A percentile compares a stretch with the other conserved stretches of the same genome.
Conservation (phyloP, 1,140 invertebrate species). For the Littorina saxatilis region DNA sequence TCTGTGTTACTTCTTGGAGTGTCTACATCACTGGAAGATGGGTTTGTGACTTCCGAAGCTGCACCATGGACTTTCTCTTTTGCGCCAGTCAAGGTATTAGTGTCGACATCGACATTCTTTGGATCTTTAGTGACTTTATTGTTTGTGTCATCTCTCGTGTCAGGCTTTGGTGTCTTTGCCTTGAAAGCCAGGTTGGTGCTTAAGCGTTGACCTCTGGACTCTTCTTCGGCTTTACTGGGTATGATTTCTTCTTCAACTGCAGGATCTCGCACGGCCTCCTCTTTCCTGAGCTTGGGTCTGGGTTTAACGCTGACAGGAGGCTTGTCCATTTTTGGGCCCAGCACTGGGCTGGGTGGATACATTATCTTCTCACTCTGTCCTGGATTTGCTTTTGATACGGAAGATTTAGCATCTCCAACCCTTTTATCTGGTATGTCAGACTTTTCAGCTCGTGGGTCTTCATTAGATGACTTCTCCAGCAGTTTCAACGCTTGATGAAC, state of each 20-base stretch:
- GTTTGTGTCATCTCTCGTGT: not conserved
- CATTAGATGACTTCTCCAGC: not conserved
- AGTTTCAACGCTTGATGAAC: not conserved
- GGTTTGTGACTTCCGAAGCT: too few species aligned
- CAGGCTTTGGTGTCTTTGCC: not conserved
- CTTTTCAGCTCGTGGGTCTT: not conserved
- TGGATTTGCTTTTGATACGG: not conserved
- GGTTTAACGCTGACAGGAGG: not conserved
- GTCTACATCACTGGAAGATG: not conserved
- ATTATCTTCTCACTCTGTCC: not conserved
- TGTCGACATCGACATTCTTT: too few species aligned
- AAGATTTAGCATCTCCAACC: too few species aligned
- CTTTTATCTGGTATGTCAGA: too few species aligned
- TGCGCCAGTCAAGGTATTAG: too few species aligned
- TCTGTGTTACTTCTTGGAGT: not conserved
- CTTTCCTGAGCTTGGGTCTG: not conserved
- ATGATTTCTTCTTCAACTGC: not conserved
- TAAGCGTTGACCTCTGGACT: not conserved
- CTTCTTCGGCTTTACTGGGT: not conserved
- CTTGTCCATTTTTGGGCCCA: not conserved
- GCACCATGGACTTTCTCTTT: too few species aligned
- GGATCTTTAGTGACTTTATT: too few species aligned
- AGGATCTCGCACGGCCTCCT: not conserved
- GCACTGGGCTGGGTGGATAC: not conserved
- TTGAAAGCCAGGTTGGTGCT: not conserved